These are phyloP conservation scores for Coracias cyanogaster DNA, from an alignment of 2,797 vertebrate species.

Conservation along the genomic window DNA sequence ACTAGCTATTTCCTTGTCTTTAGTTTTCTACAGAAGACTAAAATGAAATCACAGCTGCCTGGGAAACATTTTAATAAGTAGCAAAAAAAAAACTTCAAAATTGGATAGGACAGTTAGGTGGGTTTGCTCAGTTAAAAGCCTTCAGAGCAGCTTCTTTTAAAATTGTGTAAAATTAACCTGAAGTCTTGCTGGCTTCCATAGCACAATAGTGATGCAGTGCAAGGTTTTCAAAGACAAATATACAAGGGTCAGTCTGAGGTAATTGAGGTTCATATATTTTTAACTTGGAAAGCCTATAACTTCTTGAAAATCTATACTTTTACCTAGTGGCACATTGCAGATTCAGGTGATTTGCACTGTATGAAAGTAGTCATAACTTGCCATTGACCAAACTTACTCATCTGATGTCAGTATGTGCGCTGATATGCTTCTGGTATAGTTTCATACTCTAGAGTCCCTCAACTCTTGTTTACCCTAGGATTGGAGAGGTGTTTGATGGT, in stretches of 20 bases:
- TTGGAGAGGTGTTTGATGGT: not conserved
- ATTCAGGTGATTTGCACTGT: not conserved
- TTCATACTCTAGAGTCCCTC: not conserved
- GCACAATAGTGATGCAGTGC: not conserved
- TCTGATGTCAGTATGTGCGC: not conserved
- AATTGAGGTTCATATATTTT: not conserved
- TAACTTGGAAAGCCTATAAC: not conserved
- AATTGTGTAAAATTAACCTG: not conserved
- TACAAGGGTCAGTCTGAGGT: not conserved
- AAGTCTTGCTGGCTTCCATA: not conserved
- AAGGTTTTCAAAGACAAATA: conserved; percentile 12
- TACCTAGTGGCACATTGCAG: not conserved
- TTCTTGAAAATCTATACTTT: not conserved
- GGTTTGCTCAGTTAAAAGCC: not conserved
- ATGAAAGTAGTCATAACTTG: not conserved
- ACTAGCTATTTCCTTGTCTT: not conserved
- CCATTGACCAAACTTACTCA: not conserved
- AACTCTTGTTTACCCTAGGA: not conserved
- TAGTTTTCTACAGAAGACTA: not conserved
- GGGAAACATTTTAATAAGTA: not conserved
- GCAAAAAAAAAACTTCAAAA: not conserved
- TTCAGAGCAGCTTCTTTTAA: not conserved
- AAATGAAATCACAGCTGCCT: not conserved
- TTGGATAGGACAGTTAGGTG: not conserved
- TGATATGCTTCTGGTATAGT: not conserved